Evolutionary conservation across 2,113 vertebrate genomes (phyloP).

Genomic region (Ifrita kowaldi): DNA sequence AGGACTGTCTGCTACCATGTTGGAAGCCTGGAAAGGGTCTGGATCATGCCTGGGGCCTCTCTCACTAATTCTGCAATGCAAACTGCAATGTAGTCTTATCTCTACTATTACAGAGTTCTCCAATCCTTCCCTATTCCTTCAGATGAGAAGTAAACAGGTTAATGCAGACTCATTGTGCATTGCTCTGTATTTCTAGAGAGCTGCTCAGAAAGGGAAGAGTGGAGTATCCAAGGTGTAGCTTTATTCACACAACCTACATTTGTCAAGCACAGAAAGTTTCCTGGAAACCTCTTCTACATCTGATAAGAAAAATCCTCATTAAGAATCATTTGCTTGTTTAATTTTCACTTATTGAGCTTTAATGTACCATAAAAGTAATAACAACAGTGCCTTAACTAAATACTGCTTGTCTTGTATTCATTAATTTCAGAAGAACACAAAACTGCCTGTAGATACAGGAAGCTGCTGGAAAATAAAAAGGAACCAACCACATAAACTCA

Average conservation of each 20-base stretch:
- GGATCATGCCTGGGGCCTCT: background rate
- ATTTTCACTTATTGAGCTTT: conserved; percentile 30
- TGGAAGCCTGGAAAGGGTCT: background rate
- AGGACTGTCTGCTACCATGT: background rate
- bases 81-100: background rate
- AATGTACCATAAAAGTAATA: conserved; percentile 13
- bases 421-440: conserved; percentile 56
- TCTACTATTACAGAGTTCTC: background rate
- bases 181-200: background rate
- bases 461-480: conserved; percentile 63
- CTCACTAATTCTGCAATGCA: background rate
- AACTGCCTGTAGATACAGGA: conserved; percentile 59
- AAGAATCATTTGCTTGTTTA: conserved; percentile 32
- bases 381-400: conserved; percentile 3
- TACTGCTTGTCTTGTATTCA: background rate
- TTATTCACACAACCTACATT: background rate
- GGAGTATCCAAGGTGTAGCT: background rate
- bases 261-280: background rate
- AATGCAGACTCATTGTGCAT: background rate
- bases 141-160: background rate
- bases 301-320: conserved; percentile 38
- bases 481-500: background rate
- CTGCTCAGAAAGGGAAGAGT: background rate
- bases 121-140: background rate
- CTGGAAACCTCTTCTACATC: background rate